A percentile compares a stretch with the other conserved stretches of the same genome.
Conservation (phyloP, 1,140 invertebrate genomes). For the Bicyclus anynana region DNA sequence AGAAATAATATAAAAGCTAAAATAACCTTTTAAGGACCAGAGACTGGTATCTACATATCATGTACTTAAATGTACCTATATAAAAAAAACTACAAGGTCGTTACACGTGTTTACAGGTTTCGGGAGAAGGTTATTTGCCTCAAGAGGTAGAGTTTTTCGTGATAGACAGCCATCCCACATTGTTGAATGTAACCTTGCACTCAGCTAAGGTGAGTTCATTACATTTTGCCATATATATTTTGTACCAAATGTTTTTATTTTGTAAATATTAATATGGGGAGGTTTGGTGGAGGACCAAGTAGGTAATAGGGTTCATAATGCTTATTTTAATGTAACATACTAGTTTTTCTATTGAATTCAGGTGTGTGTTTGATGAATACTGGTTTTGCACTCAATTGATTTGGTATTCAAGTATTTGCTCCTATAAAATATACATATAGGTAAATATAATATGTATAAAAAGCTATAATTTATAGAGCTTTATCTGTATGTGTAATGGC, state of each 20-base stretch:
- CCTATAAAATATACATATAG: neutral
- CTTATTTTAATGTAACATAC: too few relatives aligned
- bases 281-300: neutral
- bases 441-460: too few relatives aligned
- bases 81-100: too few relatives aligned
- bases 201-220: constrained; percentile 84
- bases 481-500: constrained; percentile 36
- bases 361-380: too few relatives aligned
- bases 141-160: constrained; percentile 91
- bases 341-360: too few relatives aligned
- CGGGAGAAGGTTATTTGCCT: constrained; percentile 89
- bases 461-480: constrained; percentile 25
- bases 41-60: too few relatives aligned
- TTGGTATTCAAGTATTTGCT: too few relatives aligned
- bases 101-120: constrained; percentile 78
- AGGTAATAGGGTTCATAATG: too few relatives aligned
- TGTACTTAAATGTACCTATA: too few relatives aligned
- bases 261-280: constrained; percentile 20
- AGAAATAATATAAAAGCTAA: too few relatives aligned
- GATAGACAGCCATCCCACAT: constrained; percentile 89
- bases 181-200: constrained; percentile 89
- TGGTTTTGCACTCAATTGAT: too few relatives aligned
- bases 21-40: too few relatives aligned
- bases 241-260: constrained; percentile 19
- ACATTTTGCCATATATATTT: constrained; percentile 19